Conservation (phyloP, 2,888 invertebrate genomes). For the Trachelus tabidus region DNA sequence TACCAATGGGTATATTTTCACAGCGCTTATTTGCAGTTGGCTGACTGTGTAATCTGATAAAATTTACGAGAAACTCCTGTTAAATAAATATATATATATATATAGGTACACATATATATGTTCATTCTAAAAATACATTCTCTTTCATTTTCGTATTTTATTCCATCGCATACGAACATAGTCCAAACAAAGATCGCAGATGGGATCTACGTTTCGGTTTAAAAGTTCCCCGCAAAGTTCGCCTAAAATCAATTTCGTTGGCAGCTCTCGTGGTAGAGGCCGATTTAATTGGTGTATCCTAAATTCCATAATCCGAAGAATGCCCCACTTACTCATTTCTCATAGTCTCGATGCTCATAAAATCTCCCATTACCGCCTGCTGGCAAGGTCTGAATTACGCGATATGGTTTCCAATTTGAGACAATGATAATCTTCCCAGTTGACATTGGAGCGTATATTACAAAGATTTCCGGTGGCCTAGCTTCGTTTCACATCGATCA, state of each 20-base stretch:
- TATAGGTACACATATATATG: neutral
- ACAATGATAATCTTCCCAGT: slow-evolving; percentile 32
- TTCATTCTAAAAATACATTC: neutral
- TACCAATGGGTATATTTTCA: slow-evolving; percentile 1
- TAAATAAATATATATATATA: neutral
- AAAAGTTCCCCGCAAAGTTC: neutral
- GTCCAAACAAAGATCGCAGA: neutral
- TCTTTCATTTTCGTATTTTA: neutral
- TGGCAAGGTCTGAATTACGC: slow-evolving; percentile 51
- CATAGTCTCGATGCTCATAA: neutral
- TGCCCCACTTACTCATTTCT: neutral
- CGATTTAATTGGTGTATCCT: neutral
- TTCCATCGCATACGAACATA: neutral
- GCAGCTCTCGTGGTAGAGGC: neutral
- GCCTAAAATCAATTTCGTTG: neutral
- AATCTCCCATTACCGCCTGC: slow-evolving; percentile 43
- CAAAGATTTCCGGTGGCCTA: neutral
- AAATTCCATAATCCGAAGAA: neutral
- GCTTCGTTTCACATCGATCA: neutral
- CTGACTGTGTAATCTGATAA: neutral
- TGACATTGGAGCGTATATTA: neutral
- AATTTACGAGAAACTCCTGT: neutral
- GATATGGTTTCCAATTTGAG: slow-evolving; percentile 52
- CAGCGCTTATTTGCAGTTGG: neutral
- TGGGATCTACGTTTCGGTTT: neutral